Evolutionary conservation across 2,888 invertebrate species (phyloP).

Genomic region (Embidobia sp.): DNA sequence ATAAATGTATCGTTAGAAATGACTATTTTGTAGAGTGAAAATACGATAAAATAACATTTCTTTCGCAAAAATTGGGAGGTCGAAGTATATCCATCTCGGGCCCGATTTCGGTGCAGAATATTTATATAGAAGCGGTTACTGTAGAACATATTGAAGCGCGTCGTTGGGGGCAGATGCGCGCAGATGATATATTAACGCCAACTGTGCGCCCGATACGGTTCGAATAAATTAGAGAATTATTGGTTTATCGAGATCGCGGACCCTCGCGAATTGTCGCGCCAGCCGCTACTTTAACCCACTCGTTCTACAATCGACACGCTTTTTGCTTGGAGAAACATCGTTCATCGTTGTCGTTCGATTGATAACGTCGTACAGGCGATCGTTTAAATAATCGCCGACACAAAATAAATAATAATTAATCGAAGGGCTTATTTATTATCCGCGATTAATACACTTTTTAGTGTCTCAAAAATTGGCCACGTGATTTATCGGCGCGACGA

Average conservation of each 20-base stretch:
- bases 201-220: conserved; percentile 79
- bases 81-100: conserved; percentile 32
- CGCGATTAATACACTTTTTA: neutral
- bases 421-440: neutral
- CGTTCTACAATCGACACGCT: conserved; percentile 21
- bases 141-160: conserved; percentile 80
- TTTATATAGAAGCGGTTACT: conserved; percentile 76
- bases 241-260: conserved; percentile 77
- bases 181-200: conserved; percentile 81
- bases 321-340: neutral
- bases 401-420: too few relatives aligned
- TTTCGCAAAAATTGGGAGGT: conserved; percentile 23
- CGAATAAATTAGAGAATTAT: conserved; percentile 81
- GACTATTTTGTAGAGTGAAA: too few relatives aligned
- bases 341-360: neutral
- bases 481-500: conserved; percentile 41
- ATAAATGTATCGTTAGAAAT: neutral
- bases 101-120: conserved; percentile 63
- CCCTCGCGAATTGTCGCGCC: conserved; percentile 71
- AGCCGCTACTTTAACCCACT: conserved; percentile 49
- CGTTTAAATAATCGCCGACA: too few relatives aligned
- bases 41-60: too few relatives aligned
- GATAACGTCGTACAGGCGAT: too few relatives aligned
- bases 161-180: conserved; percentile 80
- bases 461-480: conserved; percentile 5